A percentile compares a stretch with the other conserved stretches of the same genome.
These are phyloP conservation scores for Gallinago stenura DNA, from an alignment of 2,797 vertebrate species.

Conservation along the genomic window DNA sequence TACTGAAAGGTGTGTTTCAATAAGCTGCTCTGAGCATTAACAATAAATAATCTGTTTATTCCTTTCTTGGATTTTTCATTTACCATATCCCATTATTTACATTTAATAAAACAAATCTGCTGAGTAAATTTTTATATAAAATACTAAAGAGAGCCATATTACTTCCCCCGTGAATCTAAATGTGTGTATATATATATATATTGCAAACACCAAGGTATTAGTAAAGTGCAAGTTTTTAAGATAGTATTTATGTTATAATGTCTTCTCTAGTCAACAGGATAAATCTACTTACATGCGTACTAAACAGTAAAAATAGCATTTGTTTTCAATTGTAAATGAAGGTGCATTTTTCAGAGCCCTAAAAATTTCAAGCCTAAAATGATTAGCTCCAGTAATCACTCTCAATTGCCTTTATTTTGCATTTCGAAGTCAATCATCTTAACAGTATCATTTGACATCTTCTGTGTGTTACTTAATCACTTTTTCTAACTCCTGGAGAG, in stretches of 20 bases:
- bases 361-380: constrained; percentile 50
- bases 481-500: constrained; percentile 40
- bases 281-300: constrained; percentile 53
- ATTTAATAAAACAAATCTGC: constrained; percentile 67
- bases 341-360: constrained; percentile 63
- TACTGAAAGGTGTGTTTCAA: constrained; percentile 46
- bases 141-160: constrained; percentile 43
- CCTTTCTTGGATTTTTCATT: constrained; percentile 58
- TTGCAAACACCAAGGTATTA: constrained; percentile 23
- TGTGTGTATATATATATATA: neutral
- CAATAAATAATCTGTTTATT: constrained; percentile 62
- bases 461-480: constrained; percentile 62
- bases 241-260: constrained; percentile 34
- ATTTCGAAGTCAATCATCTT: constrained; percentile 70
- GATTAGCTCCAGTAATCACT: constrained; percentile 70
- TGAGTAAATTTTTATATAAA: constrained; percentile 58
- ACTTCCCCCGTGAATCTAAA: neutral
- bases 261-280: constrained; percentile 46
- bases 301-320: constrained; percentile 63
- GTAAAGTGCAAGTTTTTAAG: constrained; percentile 64
- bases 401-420: constrained; percentile 71
- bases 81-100: constrained; percentile 58
- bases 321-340: constrained; percentile 73
- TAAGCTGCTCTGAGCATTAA: constrained; percentile 35
- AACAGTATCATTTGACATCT: constrained; percentile 66